Evolutionary conservation across 2,888 invertebrate species (phyloP), one percentile per base, ranked within the genome.

Genomic region (Nephrotoma flavescens): DNA sequence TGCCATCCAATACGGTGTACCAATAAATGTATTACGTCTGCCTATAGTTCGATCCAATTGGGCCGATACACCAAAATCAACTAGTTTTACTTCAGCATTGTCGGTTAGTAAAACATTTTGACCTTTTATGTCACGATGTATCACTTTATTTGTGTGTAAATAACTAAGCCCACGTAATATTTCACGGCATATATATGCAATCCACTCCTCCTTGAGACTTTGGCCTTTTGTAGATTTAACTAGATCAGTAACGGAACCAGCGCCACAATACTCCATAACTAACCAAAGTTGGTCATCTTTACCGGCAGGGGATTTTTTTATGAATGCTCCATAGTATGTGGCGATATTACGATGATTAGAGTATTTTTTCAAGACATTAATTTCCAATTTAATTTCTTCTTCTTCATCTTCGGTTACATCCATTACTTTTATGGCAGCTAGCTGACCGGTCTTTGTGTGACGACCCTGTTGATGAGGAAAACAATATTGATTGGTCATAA

Each of bases 351-450:
- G 96, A 93, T 99, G 99, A 93, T 98, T 97, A 88, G 98, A 98
- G 93, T 97, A 98, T 94, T 97, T 99, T 93, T 99, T 99, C 89
- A 99, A 94, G 89, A 99, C 99, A 94, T 99, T 99, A 90, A 99
- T 99, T 94, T 99, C 99, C 90, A 99, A 93, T 92, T 99, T 99
- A 89, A 99, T 99, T 94, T 99, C 99, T 93, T 99, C 99, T 91
- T 99, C 99, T 92, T 99, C 99, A 92, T 99, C 99, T 94, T 99
- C 99, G 89, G 99, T 99, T 90, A 99, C 99, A 92, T 99, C 99
- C 99, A 99, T 99, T 91, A 99, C 99, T 94, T 99, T 99, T 93
- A 99, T 99, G 92, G 99, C 99, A 89, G 99, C 99, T 93, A 99
- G 94, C 93, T 99, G 99, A 89, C 99, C 99, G 89, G 99, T 99